Percentiles rank a stretch among this genome's conserved stretches.
Conservation (phyloP, 2,797 vertebrate species). For the Hoplostethus mediterraneus region DNA sequence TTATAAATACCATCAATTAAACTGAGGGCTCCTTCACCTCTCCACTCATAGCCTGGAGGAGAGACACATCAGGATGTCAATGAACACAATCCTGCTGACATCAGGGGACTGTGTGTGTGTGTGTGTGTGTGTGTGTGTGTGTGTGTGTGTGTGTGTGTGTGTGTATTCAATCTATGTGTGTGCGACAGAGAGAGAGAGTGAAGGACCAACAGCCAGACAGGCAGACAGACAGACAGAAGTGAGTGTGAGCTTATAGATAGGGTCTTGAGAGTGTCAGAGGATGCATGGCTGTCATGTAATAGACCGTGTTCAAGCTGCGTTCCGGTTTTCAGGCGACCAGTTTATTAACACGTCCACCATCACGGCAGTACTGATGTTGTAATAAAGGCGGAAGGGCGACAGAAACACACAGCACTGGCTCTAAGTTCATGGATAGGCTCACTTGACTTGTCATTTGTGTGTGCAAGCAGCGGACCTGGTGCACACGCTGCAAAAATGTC, state of each 20-base stretch:
- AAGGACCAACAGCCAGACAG: conserved; percentile 29
- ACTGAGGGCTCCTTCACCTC: conserved; percentile 76
- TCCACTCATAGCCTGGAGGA: conserved; percentile 80
- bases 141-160: not conserved
- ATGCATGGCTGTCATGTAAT: conserved; percentile 16
- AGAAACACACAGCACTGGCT: not conserved
- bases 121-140: conserved; percentile 15
- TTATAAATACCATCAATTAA: conserved; percentile 84
- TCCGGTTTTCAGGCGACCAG: conserved; percentile 16
- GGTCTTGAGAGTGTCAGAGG: not conserved
- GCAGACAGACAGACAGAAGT: not conserved
- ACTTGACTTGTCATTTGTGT: conserved; percentile 20
- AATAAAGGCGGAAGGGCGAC: conserved; percentile 21
- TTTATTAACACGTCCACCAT: conserved; percentile 16
- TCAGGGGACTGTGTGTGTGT: conserved; percentile 4
- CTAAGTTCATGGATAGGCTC: not conserved
- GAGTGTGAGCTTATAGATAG: not conserved
- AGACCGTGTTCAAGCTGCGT: conserved; percentile 3
- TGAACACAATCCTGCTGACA: conserved; percentile 50
- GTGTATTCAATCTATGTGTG: conserved; percentile 10
- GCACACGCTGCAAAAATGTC: not conserved
- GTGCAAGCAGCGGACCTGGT: not conserved
- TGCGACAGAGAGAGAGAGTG: conserved; percentile 17
- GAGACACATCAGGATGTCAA: conserved; percentile 76
- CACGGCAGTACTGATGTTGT: conserved; percentile 11